phyloP scores from a whole-genome alignment of 1,140 invertebrate species.

The Brachionus paranguensis region DNA sequence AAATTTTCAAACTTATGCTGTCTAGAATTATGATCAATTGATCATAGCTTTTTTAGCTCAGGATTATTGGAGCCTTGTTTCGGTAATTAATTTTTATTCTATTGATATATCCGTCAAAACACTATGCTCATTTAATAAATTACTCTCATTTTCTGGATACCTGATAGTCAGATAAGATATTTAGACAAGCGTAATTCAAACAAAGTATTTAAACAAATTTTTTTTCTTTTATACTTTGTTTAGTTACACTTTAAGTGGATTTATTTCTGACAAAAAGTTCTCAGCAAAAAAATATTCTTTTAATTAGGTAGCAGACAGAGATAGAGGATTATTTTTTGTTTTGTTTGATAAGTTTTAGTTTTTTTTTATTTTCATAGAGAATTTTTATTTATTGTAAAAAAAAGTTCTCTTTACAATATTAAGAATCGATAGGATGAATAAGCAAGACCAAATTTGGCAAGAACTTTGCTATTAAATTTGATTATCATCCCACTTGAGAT shows the following conservation, averaged over 20 bases:
- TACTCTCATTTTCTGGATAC: slow-evolving; percentile 22
- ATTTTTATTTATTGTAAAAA: background rate
- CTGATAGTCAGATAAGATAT: slow-evolving; percentile 39
- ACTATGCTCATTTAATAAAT: background rate
- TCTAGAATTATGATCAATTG: background rate
- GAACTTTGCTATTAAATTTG: background rate
- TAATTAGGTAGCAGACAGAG: background rate
- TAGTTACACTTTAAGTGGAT: slow-evolving; percentile 7
- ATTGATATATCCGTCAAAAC: slow-evolving; percentile 14
- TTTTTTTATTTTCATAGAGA: background rate
- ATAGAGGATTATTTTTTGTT: background rate
- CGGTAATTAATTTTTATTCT: slow-evolving; percentile 10
- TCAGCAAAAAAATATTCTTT: background rate
- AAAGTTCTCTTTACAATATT: background rate
- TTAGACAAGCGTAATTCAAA: background rate
- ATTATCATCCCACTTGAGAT: background rate
- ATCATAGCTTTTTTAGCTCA: background rate
- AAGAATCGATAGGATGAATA: background rate
- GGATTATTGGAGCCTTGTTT: background rate
- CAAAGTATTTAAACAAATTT: background rate
- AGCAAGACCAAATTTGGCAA: background rate
- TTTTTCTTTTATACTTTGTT: background rate
- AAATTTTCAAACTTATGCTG: background rate
- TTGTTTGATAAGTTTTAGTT: background rate
- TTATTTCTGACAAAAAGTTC: background rate